Evolutionary conservation across 2,888 invertebrate genomes (phyloP).

Genomic region (Drosophila limbata): DNA sequence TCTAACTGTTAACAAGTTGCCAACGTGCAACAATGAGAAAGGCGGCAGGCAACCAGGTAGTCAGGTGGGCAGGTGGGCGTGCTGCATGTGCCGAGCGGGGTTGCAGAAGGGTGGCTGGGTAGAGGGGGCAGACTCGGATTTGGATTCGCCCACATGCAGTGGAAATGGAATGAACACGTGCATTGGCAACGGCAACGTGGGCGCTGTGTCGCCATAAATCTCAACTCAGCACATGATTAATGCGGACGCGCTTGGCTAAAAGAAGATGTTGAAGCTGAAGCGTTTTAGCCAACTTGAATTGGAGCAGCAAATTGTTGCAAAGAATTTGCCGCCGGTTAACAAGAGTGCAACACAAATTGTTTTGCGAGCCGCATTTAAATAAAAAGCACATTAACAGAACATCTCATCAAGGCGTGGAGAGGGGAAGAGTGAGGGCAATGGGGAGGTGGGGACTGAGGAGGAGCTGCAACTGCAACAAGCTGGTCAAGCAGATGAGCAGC

Average conservation of each 20-base stretch:
- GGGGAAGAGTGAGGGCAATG: no score
- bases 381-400: slow-evolving; percentile 50
- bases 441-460: not conserved
- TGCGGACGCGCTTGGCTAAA: slow-evolving; percentile 65
- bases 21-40: slow-evolving; percentile 22
- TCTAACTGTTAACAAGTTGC: slow-evolving; percentile 43
- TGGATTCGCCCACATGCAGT: slow-evolving; percentile 33
- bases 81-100: not conserved
- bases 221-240: slow-evolving; percentile 64
- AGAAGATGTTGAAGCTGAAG: slow-evolving; percentile 18
- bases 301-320: slow-evolving; percentile 80
- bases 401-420: not conserved
- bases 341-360: slow-evolving; percentile 51
- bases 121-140: slow-evolving; percentile 6
- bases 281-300: slow-evolving; percentile 58
- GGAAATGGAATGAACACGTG: slow-evolving; percentile 46
- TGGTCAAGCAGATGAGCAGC: slow-evolving; percentile 72
- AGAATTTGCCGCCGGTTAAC: slow-evolving; percentile 66
- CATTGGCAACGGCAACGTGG: slow-evolving; percentile 51
- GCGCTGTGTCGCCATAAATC: slow-evolving; percentile 72
- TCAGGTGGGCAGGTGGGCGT: slow-evolving; percentile 33
- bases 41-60: slow-evolving; percentile 16
- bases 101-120: not conserved
- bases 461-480: slow-evolving; percentile 17
- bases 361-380: slow-evolving; percentile 42